Base-by-base conservation (phyloP, 2,888 invertebrate species). In the Cepaea hortensis region DNA sequence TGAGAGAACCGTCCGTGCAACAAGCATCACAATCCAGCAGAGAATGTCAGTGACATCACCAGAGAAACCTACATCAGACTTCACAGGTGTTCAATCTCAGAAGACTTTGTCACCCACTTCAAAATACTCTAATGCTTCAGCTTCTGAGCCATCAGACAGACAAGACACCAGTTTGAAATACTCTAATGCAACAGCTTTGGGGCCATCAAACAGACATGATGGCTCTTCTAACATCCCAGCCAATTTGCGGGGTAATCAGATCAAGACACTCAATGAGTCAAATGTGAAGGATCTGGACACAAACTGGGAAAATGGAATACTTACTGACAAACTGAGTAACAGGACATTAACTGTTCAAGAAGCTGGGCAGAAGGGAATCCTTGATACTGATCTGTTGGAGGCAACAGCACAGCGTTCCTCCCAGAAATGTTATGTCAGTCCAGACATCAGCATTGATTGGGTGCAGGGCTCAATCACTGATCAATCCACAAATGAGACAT, bases 271-370 rank as follows among this genome's bases (percentile, higher is more conserved):
- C n/a, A 87, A 50, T 50, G 23, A 79, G n/a, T 61, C 87, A 48
- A 77, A 13, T 65, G 35, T 87, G 84, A 84, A 75, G 55, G 81
- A 90, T 80, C 86, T 93, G 35, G 90, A 89, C 55, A 91, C 92
- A 87, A 91, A 93, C 87, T 93, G 93, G 93, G 86, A 89, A 50
- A 88, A 91, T 75, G 91, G 92, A 72, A 90, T 90, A 46, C 91
- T 92, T 20, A 95, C 96, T 88, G 97, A 98, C 92, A 91, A 91
- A 76, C 77, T 91, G 72, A 93, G 96, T 85, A 96, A 96, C 94
- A 97, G 97, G 94, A 96, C 96, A 92, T 94, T 97, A 95, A 97
- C 97, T 75, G 96, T 97, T 23, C 96, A 96, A 4, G 96, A 98
- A 94, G 97, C 97, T 9, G 96, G 98, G 1, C 91, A 91, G 87